Percentiles rank a stretch among this genome's conserved stretches.
Evolutionary conservation across 2,888 invertebrate genomes (phyloP).

Genomic region (Heliconius cydno): DNA sequence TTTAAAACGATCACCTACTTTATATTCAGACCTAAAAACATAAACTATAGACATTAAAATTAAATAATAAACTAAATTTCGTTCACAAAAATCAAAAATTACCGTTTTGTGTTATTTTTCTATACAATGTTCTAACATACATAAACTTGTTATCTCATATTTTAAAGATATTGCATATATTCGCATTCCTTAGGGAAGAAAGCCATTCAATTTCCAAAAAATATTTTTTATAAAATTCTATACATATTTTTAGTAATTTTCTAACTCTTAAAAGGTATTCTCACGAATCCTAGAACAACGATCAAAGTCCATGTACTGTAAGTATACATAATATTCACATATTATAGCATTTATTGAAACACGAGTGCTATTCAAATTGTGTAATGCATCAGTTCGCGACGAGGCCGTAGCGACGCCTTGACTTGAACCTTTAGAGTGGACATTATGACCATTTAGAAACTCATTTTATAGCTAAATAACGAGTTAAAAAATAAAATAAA

Average conservation of each 20-base stretch:
- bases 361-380: constrained; percentile 43
- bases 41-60: no score
- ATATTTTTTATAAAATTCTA: not conserved
- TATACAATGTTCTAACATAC: no score
- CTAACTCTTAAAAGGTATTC: not conserved
- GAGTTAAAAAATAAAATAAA: not conserved
- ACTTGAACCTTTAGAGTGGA: constrained; percentile 56
- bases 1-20: no score
- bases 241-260: not conserved
- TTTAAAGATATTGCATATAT: no score
- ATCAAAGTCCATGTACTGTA: not conserved
- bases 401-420: constrained; percentile 59
- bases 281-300: not conserved
- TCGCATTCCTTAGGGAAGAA: no score
- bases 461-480: not conserved
- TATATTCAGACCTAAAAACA: no score
- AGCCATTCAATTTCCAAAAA: not conserved
- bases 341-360: constrained; percentile 12
- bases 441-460: constrained; percentile 49
- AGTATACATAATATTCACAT: not conserved
- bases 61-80: no score
- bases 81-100: no score
- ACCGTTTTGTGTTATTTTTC: no score
- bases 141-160: no score
- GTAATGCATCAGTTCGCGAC: constrained; percentile 50